Base-by-base conservation (phyloP, 2,113 vertebrate genomes). In the Limanda limanda region DNA sequence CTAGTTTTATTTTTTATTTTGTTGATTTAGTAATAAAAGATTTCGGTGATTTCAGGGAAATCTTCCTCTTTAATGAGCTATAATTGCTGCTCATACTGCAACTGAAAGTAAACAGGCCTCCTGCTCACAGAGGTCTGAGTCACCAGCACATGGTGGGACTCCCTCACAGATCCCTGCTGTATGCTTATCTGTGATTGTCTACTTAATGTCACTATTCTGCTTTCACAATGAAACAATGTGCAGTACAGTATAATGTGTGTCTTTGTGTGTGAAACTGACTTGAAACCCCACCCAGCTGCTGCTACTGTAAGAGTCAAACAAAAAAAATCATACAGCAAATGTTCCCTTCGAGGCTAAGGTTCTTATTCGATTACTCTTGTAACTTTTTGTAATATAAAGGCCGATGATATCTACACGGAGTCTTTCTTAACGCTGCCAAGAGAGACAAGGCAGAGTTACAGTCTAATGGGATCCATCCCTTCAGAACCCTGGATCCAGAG, bases 181-280 rank as follows among this genome's bases (percentile, higher is more conserved):
- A 0, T 13, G 23, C 56, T 61, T 70, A 64, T 67, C 62, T 72
- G 66, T 64, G 58, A 68, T 56, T 72, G 61, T 54, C 27, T 80
- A 66, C 74, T 76, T 65, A 17, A 21, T 58, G 21, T 76, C 71
- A 71, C 77, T 54, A 31, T 62, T 76, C 51, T 52, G 24, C 54
- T 63, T 57, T 63, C 60, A 79, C 60, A 71, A 58, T 73, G 47
- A 81, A 76, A 86, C 71, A 72, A 73, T 69, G 63, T 57, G 65
- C 20, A 27, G 20, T n/a, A 18, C 48, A 42, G 20, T 48, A 58
- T 69, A 15, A 15, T 55, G 45, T 35, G 23, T 54, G 71, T 68
- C 13, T 55, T 9, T 75, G 56, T 73, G 52, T 23, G 47, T 68
- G 23, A 40, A 62, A 64, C 10, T 48, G 7, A n/a, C 27, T 27